A percentile compares a stretch with the other conserved stretches of the same genome.
These are phyloP conservation scores for Carterocephalus palaemon DNA, from an alignment of 2,888 invertebrate genomes.

Conservation along the genomic window DNA sequence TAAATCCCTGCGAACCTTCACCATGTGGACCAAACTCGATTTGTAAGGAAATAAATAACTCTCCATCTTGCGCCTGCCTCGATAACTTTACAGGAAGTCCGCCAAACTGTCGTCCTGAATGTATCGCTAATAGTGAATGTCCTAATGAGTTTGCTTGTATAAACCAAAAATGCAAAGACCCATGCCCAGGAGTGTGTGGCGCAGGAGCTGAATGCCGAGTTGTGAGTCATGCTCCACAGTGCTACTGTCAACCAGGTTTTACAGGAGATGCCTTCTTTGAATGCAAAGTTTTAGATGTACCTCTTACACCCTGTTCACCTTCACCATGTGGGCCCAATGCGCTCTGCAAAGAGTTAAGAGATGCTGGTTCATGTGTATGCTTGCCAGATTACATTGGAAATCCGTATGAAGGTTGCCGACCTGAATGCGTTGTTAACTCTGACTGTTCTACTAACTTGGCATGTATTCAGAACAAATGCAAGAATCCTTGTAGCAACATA, in stretches of 20 bases:
- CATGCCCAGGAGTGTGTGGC: slow-evolving; percentile 87
- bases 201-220: slow-evolving; percentile 84
- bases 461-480: slow-evolving; percentile 86
- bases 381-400: slow-evolving; percentile 84
- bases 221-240: slow-evolving; percentile 86
- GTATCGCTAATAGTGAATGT: slow-evolving; percentile 87
- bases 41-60: slow-evolving; percentile 79
- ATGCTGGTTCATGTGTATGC: slow-evolving; percentile 84
- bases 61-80: slow-evolving; percentile 86
- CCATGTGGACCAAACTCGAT: slow-evolving; percentile 87
- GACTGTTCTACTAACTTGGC: slow-evolving; percentile 85
- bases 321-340: slow-evolving; percentile 87
- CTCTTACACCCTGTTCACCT: slow-evolving; percentile 81
- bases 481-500: slow-evolving; percentile 85
- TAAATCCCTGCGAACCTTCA: slow-evolving; percentile 83
- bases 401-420: slow-evolving; percentile 87
- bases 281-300: slow-evolving; percentile 69
- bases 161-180: slow-evolving; percentile 85
- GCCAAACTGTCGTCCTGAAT: slow-evolving; percentile 86
- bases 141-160: slow-evolving; percentile 83
- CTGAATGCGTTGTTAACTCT: slow-evolving; percentile 85
- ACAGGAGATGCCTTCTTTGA: slow-evolving; percentile 82
- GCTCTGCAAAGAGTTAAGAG: slow-evolving; percentile 82
- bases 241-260: slow-evolving; percentile 82
- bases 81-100: slow-evolving; percentile 83